Percentiles rank a stretch among this genome's conserved stretches.
These are phyloP conservation scores for Eutrigla gurnardus DNA, from an alignment of 2,797 vertebrate species.

Conservation along the genomic window DNA sequence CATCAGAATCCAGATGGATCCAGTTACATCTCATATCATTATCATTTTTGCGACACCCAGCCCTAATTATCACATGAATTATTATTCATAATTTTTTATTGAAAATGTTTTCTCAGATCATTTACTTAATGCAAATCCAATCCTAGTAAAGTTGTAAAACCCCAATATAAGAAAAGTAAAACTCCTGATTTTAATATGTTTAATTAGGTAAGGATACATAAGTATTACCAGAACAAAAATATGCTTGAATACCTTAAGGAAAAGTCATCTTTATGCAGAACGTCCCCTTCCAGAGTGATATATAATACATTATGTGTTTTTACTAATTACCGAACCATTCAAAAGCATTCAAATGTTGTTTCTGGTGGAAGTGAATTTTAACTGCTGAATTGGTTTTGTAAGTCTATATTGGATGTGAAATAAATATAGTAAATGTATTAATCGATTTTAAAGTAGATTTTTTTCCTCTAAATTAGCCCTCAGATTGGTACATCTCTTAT, in stretches of 20 bases:
- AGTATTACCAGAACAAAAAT: not conserved
- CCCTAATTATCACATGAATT: too few relatives aligned
- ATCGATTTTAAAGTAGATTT: not conserved
- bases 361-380: not conserved
- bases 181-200: not conserved
- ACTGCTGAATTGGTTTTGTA: not conserved
- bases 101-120: not conserved
- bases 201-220: not conserved
- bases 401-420: not conserved
- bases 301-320: not conserved
- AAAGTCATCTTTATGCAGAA: not conserved
- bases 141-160: not conserved
- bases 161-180: not conserved
- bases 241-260: not conserved
- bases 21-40: too few relatives aligned
- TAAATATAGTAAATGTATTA: not conserved
- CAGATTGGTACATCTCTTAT: constrained; percentile 11
- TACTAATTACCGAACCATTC: not conserved
- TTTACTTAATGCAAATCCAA: not conserved
- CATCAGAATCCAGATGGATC: too few relatives aligned
- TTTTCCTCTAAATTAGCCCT: not conserved
- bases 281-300: not conserved
- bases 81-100: not conserved
- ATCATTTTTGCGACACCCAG: not conserved
- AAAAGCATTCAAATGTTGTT: not conserved